Evolutionary conservation across 2,888 invertebrate genomes (phyloP).

Genomic region (Creontiades dilutus): DNA sequence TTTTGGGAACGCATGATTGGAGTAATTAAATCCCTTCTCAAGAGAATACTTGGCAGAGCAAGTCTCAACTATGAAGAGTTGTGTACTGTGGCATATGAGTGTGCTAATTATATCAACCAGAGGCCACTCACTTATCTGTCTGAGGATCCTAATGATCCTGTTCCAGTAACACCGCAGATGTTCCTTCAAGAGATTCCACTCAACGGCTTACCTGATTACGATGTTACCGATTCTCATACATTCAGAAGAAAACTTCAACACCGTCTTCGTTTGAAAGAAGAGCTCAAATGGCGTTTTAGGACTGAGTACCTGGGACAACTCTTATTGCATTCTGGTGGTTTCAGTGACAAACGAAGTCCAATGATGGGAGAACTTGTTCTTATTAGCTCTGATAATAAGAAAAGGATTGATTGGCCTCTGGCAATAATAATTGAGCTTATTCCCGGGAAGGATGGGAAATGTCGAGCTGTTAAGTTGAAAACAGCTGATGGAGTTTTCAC

Average conservation of each 20-base stretch:
- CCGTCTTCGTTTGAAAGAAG: constrained; percentile 48
- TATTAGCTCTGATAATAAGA: constrained; percentile 55
- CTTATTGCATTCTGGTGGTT: background rate
- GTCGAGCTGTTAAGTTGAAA: constrained; percentile 36
- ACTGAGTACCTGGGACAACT: constrained; percentile 70
- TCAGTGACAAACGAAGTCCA: constrained; percentile 17
- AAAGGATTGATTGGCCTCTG: constrained; percentile 69
- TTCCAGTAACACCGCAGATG: constrained; percentile 76
- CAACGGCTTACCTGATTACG: constrained; percentile 45
- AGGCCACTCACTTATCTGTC: constrained; percentile 44
- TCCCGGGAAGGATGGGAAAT: constrained; percentile 62
- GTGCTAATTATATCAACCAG: constrained; percentile 53
- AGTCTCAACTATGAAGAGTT: constrained; percentile 68
- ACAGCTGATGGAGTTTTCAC: background rate
- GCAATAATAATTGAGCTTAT: background rate
- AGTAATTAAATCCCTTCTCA: constrained; percentile 65
- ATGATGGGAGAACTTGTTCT: constrained; percentile 59
- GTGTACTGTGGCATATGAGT: constrained; percentile 70
- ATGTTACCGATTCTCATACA: constrained; percentile 30
- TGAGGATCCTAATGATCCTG: constrained; percentile 73
- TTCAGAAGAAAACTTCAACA: constrained; percentile 33
- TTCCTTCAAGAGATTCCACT: constrained; percentile 73
- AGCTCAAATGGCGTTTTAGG: constrained; percentile 70
- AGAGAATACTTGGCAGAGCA: constrained; percentile 64
- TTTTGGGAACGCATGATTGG: constrained; percentile 7